phyloP scores from a whole-genome alignment of 2,797 vertebrate genomes.

The Enoplosus armatus region DNA sequence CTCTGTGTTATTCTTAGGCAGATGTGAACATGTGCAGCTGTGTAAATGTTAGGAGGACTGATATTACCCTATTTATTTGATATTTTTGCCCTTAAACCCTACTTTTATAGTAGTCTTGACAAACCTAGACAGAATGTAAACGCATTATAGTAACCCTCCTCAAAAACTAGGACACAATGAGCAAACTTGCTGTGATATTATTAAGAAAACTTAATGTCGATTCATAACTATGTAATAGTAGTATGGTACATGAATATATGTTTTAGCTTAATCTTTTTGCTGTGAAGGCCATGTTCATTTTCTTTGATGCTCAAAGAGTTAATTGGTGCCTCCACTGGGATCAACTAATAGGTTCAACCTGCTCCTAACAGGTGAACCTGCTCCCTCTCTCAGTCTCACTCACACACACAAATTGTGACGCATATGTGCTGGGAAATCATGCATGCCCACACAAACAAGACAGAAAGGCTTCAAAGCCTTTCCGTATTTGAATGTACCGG shows the following conservation, averaged over 20 bases:
- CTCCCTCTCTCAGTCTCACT: neutral
- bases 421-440: neutral
- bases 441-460: neutral
- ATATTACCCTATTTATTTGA: neutral
- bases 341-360: conserved; percentile 29
- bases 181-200: neutral
- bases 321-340: conserved; percentile 41
- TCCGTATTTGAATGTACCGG: conserved; percentile 19
- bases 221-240: neutral
- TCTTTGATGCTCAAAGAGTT: conserved; percentile 32
- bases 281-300: neutral
- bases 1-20: neutral
- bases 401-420: neutral
- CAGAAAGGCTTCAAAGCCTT: neutral
- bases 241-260: neutral
- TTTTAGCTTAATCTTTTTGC: conserved; percentile 13
- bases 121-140: neutral
- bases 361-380: conserved; percentile 23
- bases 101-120: neutral
- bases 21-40: neutral
- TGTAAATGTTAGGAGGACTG: neutral
- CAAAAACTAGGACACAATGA: neutral
- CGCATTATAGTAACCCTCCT: neutral
- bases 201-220: neutral
- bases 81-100: too few species aligned